Percentiles rank a stretch among this genome's conserved stretches.
Evolutionary conservation across 2,113 vertebrate species (phyloP).

Genomic region (Dipodomys stephensi): DNA sequence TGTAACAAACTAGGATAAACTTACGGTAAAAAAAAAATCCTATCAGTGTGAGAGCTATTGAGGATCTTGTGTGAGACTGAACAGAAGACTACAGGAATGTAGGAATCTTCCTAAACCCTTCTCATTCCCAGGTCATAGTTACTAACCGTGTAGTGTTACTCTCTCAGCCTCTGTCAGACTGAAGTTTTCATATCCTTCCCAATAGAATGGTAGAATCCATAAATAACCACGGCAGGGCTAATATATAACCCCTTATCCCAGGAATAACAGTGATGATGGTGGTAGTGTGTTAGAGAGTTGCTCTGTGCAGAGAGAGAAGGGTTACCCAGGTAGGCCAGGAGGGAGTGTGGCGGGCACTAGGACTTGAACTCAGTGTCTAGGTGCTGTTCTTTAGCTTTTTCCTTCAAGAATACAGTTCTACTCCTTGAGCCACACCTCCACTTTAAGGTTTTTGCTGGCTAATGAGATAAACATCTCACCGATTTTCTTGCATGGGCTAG

Average conservation of each 20-base stretch:
- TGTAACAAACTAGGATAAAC: neutral
- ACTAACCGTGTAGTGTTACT: neutral
- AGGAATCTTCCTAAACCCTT: neutral
- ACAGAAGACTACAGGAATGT: neutral
- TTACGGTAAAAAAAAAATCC: neutral
- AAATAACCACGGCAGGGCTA: neutral
- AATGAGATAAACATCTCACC: no score
- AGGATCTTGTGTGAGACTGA: neutral
- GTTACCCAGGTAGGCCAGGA: neutral
- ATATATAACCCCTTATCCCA: neutral
- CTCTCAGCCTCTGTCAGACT: neutral
- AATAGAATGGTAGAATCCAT: neutral
- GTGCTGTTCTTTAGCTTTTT: no score
- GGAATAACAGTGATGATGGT: constrained; percentile 25
- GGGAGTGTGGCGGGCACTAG: neutral
- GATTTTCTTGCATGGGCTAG: no score
- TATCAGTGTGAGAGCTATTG: neutral
- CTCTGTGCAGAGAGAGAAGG: neutral
- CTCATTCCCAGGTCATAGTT: neutral
- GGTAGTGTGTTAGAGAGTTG: neutral
- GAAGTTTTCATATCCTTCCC: neutral
- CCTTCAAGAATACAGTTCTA: no score
- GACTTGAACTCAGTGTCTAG: no score
- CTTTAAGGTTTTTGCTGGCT: no score
- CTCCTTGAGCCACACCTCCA: no score